These are phyloP conservation scores for Lateolabrax maculatus DNA, from an alignment of 2,797 vertebrate genomes.

Conservation along the genomic window DNA sequence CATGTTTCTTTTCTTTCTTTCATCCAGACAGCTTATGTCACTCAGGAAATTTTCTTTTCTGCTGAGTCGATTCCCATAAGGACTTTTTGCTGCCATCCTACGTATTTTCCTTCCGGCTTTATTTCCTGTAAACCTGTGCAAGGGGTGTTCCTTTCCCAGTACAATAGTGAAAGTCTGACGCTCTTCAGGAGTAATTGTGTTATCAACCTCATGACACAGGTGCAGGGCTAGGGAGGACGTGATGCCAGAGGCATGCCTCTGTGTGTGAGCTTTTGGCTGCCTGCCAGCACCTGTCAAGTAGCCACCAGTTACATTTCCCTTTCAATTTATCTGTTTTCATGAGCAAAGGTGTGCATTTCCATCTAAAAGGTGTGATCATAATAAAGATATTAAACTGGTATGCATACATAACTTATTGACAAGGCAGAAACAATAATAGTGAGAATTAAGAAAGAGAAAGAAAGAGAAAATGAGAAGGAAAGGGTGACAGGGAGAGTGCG, in stretches of 20 bases:
- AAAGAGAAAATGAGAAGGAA: constrained; percentile 28
- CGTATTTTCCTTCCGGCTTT: constrained; percentile 64
- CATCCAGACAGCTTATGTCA: constrained; percentile 61
- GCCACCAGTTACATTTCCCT: background rate
- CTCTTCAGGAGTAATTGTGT: constrained; percentile 1
- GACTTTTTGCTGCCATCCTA: constrained; percentile 48
- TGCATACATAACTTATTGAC: background rate
- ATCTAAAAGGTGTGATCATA: background rate
- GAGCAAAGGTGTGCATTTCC: background rate
- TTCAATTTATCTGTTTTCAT: constrained; percentile 13
- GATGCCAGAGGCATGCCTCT: constrained; percentile 39
- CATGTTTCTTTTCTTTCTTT: constrained; percentile 1
- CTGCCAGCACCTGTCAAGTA: constrained; percentile 30
- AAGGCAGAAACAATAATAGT: background rate
- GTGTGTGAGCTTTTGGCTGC: constrained; percentile 26
- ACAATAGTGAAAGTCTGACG: constrained; percentile 71
- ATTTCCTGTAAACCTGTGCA: constrained; percentile 69
- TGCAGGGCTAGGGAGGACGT: constrained; percentile 9
- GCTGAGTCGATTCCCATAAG: constrained; percentile 70
- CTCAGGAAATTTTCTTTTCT: constrained; percentile 62
- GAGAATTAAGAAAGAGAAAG: constrained; percentile 29
- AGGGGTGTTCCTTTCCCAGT: constrained; percentile 40
- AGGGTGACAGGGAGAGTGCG: constrained; percentile 36
- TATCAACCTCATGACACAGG: constrained; percentile 40
- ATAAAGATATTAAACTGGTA: too few species aligned